Evolutionary conservation across 2,888 invertebrate genomes (phyloP).

Genomic region (Phyto melanocephala): DNA sequence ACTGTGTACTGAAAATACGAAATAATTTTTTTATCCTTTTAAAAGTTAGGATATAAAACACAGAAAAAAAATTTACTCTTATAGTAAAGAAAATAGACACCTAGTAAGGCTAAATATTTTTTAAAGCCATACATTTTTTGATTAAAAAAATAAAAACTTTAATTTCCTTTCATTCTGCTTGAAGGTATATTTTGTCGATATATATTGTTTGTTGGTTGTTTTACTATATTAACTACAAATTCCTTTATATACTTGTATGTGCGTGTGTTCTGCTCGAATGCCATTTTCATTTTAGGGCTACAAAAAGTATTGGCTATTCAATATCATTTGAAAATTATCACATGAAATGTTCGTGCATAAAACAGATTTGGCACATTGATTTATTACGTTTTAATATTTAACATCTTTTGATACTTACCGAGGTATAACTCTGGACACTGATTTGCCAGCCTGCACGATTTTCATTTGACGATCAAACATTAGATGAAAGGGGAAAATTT

Average conservation of each 20-base stretch:
- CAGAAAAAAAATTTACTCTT: too few relatives aligned
- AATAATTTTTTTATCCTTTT: too few relatives aligned
- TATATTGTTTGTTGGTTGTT: too few relatives aligned
- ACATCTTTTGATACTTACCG: slow-evolving; percentile 76
- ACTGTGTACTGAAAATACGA: too few relatives aligned
- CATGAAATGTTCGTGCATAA: not conserved
- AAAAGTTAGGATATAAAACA: too few relatives aligned
- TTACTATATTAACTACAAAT: too few relatives aligned
- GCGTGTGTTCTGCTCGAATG: not conserved
- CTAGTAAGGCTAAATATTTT: too few relatives aligned
- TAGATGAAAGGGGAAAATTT: slow-evolving; percentile 96
- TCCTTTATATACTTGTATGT: not conserved
- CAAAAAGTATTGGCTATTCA: not conserved
- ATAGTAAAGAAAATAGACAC: too few relatives aligned
- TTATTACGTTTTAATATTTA: not conserved
- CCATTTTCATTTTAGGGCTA: not conserved
- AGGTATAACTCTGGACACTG: slow-evolving; percentile 92
- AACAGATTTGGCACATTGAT: not conserved
- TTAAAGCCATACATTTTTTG: too few relatives aligned
- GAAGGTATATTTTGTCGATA: too few relatives aligned
- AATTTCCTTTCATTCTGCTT: too few relatives aligned
- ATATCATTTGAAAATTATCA: not conserved
- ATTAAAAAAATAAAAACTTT: too few relatives aligned
- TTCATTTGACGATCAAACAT: slow-evolving; percentile 94
- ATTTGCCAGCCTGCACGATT: slow-evolving; percentile 93